Conservation (phyloP, 1,140 invertebrate genomes). For the Bombyx mandarina region DNA sequence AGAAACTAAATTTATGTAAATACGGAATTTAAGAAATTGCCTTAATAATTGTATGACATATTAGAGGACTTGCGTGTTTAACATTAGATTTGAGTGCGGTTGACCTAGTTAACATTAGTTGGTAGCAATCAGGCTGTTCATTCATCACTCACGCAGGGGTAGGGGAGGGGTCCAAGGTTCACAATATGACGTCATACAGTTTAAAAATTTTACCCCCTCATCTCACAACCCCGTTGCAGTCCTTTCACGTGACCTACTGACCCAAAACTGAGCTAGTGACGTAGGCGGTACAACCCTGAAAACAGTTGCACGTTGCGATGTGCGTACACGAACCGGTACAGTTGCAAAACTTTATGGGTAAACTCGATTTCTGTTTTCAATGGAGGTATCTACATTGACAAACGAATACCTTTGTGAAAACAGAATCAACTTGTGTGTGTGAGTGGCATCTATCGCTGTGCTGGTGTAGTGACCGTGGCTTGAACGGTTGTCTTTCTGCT, state of each 20-base stretch:
- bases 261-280: constrained; percentile 59
- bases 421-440: constrained; percentile 4
- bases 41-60: too few species aligned
- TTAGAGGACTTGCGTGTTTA: neutral
- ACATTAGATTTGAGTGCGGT: constrained; percentile 6
- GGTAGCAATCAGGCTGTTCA: constrained; percentile 46
- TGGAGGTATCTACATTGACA: constrained; percentile 33
- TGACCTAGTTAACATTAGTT: constrained; percentile 37
- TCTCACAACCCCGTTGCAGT: constrained; percentile 36
- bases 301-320: constrained; percentile 16
- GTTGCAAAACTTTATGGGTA: constrained; percentile 22
- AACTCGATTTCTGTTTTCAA: constrained; percentile 42
- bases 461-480: neutral
- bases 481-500: neutral
- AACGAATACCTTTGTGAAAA: constrained; percentile 17
- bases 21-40: too few species aligned
- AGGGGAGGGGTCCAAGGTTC: constrained; percentile 44
- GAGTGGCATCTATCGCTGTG: too few species aligned
- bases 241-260: constrained; percentile 60
- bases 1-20: too few species aligned
- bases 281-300: constrained; percentile 49
- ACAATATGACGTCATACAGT: constrained; percentile 50
- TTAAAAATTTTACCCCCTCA: constrained; percentile 45
- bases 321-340: neutral
- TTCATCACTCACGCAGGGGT: constrained; percentile 46